Conservation (phyloP, 1,140 invertebrate genomes). For the Drosophila pseudoobscura region DNA sequence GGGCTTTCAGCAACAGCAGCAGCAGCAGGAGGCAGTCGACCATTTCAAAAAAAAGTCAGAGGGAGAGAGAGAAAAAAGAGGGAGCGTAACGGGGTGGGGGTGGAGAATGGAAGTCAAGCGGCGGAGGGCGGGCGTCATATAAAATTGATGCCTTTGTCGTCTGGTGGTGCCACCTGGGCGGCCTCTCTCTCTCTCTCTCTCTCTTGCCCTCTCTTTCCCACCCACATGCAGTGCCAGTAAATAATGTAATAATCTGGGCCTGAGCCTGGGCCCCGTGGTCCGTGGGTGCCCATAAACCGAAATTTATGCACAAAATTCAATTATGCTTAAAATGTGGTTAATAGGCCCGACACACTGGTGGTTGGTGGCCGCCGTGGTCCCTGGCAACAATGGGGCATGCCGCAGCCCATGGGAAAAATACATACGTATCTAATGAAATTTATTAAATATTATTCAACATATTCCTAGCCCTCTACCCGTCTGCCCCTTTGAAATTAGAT, state of each 20-base stretch:
- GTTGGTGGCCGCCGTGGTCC: conserved; percentile 24
- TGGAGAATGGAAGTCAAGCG: conserved; percentile 9
- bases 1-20: conserved; percentile 31
- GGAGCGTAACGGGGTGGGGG: not conserved
- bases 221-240: conserved; percentile 56
- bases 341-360: conserved; percentile 61
- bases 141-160: conserved; percentile 74
- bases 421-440: conserved; percentile 36
- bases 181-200: conserved; percentile 15
- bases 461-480: not conserved
- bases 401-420: conserved; percentile 54
- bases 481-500: conserved; percentile 58
- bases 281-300: conserved; percentile 73
- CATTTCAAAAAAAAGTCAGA: conserved; percentile 26
- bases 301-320: conserved; percentile 81
- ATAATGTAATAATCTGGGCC: conserved; percentile 79
- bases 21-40: conserved; percentile 31
- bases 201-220: conserved; percentile 7
- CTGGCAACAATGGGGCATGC: conserved; percentile 57
- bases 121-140: conserved; percentile 48
- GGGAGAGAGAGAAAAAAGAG: conserved; percentile 21
- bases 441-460: conserved; percentile 60
- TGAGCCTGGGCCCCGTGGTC: conserved; percentile 61
- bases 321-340: conserved; percentile 82
- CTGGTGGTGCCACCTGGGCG: conserved; percentile 55